Evolutionary conservation across 1,140 invertebrate genomes (phyloP).

Genomic region (Cydia amplana): DNA sequence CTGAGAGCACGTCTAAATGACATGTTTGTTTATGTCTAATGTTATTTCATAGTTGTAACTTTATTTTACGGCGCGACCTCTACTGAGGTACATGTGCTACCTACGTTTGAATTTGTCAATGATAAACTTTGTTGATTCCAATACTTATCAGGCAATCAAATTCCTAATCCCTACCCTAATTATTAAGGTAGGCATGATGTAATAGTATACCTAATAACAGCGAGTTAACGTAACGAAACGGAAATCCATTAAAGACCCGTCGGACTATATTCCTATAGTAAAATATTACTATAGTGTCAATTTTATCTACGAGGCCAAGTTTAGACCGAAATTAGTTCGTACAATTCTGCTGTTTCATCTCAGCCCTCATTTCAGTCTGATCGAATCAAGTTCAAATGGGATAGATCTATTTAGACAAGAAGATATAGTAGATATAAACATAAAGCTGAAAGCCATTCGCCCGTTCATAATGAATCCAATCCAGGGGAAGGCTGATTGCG

Average conservation of each 20-base stretch:
- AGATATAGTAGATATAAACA: background rate
- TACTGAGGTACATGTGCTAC: background rate
- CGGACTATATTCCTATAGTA: too few species aligned
- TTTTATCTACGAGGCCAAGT: too few species aligned
- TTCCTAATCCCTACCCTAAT: too few species aligned
- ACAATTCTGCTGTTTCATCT: background rate
- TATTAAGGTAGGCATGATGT: too few species aligned
- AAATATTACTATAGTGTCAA: too few species aligned
- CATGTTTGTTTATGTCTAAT: background rate
- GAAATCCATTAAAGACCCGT: too few species aligned
- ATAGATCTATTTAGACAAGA: constrained; percentile 1
- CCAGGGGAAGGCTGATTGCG: background rate
- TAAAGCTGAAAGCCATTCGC: background rate
- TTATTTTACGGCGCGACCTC: background rate
- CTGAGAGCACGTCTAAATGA: background rate
- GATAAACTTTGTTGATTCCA: too few species aligned
- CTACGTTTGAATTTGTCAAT: too few species aligned
- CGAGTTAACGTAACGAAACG: too few species aligned
- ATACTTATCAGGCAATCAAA: too few species aligned
- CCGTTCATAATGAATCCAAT: background rate
- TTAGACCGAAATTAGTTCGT: too few species aligned
- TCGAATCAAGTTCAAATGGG: background rate
- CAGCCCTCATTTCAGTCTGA: background rate
- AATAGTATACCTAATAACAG: too few species aligned
- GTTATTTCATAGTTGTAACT: background rate